These are phyloP conservation scores for Catocala fraxini DNA, from an alignment of 2,888 invertebrate species.

Conservation along the genomic window DNA sequence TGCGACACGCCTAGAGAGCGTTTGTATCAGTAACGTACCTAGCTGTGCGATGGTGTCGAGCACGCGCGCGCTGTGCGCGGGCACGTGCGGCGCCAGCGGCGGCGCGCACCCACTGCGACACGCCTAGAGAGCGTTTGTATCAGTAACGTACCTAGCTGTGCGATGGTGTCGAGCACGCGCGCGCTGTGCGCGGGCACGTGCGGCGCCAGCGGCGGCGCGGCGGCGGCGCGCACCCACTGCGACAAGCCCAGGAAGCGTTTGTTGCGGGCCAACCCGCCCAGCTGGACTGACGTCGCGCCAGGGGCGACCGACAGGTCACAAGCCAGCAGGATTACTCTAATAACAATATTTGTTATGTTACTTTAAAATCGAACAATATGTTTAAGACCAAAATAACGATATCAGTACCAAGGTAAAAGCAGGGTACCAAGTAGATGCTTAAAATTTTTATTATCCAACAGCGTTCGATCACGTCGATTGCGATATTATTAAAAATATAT, in stretches of 20 bases:
- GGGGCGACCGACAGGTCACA: conserved; percentile 48
- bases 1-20: too few species aligned
- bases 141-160: conserved; percentile 52
- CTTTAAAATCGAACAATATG: too few species aligned
- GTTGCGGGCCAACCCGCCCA: conserved; percentile 14
- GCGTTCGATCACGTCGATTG: too few species aligned
- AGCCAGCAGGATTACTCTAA: conserved; percentile 65
- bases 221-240: conserved; percentile 62
- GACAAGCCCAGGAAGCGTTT: conserved; percentile 61
- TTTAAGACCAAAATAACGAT: too few species aligned
- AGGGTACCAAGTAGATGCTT: too few species aligned
- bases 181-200: conserved; percentile 55
- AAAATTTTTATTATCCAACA: too few species aligned
- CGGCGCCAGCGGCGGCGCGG: conserved; percentile 53
- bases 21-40: too few species aligned
- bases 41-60: too few species aligned
- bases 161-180: conserved; percentile 49
- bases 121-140: conserved; percentile 52
- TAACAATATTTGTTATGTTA: neutral
- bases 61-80: too few species aligned
- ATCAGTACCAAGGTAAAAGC: too few species aligned
- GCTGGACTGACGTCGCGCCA: neutral
- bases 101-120: conserved; percentile 66
- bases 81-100: too few species aligned
- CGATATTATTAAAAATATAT: too few species aligned